These are phyloP conservation scores for human DNA, from an alignment of 2,113 vertebrate species.

Conservation along the genomic window DNA sequence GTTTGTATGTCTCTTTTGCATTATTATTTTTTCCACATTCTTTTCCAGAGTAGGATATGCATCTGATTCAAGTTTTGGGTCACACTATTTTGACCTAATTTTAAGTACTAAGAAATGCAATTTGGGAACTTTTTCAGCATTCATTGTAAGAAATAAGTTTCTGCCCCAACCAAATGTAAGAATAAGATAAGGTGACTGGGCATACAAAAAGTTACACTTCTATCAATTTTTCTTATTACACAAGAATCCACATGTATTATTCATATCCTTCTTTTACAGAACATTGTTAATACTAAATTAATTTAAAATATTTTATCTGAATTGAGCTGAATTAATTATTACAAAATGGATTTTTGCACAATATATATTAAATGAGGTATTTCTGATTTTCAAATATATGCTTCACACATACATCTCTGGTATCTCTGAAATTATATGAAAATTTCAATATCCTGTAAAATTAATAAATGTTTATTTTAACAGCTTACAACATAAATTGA, in stretches of 20 bases:
- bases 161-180: neutral
- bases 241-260: neutral
- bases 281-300: neutral
- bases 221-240: neutral
- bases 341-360: neutral
- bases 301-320: neutral
- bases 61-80: neutral
- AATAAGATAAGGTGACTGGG: neutral
- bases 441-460: neutral
- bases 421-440: too few relatives aligned
- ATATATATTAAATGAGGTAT: neutral
- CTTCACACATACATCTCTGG: neutral
- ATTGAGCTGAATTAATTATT: neutral
- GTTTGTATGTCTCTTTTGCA: neutral
- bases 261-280: neutral
- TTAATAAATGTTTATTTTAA: neutral
- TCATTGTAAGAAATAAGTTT: neutral
- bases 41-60: neutral
- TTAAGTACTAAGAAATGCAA: accelerated
- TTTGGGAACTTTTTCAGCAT: neutral
- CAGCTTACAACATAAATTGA: neutral
- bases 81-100: neutral
- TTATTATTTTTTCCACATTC: neutral
- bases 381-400: neutral
- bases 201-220: neutral